phyloP scores from a whole-genome alignment of 2,113 vertebrate genomes.

The Prunella fulvescens region DNA sequence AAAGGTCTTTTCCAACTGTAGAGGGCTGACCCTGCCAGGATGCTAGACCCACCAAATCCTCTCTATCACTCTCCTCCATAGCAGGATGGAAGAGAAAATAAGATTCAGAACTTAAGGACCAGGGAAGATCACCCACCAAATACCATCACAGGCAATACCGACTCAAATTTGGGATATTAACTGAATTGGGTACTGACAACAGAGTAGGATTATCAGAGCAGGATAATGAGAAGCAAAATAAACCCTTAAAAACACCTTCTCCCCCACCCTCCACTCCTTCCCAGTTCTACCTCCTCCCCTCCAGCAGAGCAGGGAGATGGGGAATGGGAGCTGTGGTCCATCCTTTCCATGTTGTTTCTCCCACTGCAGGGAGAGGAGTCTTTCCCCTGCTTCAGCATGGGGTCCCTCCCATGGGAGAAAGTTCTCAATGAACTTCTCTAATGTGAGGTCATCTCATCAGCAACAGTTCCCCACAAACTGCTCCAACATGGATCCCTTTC shows the following conservation, averaged over 20 bases:
- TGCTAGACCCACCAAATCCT: background rate
- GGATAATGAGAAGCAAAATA: background rate
- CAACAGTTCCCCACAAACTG: background rate
- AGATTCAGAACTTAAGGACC: background rate
- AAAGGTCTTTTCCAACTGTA: background rate
- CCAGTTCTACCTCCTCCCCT: background rate
- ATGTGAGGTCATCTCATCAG: rapidly evolving
- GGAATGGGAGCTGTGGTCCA: background rate
- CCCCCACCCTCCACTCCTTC: rapidly evolving
- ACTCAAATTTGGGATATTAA: background rate
- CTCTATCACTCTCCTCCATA: background rate
- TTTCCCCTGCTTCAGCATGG: background rate
- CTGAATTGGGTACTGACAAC: background rate
- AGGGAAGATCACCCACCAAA: background rate
- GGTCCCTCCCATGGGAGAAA: rapidly evolving
- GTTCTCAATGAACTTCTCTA: background rate
- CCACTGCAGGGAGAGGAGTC: background rate
- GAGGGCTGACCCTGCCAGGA: background rate
- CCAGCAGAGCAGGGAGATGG: background rate
- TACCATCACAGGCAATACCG: rapidly evolving
- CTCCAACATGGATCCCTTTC: background rate
- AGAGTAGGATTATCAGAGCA: background rate
- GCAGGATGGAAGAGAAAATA: background rate
- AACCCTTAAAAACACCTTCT: background rate
- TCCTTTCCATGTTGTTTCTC: no score